Conservation (phyloP, 2,888 invertebrate species). For the Enchytraeus crypticus region DNA sequence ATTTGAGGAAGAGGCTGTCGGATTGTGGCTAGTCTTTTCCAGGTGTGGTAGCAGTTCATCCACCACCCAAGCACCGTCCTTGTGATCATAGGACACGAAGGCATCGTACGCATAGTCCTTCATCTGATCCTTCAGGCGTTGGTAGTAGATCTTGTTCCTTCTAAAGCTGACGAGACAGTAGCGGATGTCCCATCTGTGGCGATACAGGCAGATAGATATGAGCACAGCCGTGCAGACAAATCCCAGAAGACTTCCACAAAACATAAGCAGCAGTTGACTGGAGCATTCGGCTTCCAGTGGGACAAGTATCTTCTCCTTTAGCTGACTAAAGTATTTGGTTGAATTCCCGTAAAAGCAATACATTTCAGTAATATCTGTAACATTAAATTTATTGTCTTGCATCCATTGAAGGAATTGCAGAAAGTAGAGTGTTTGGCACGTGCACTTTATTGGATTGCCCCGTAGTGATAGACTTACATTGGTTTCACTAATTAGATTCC, state of each 20-base stretch:
- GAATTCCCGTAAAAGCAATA: background rate
- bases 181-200: constrained; percentile 7
- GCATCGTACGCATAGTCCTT: too few species aligned
- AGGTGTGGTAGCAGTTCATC: constrained; percentile 4
- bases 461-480: background rate
- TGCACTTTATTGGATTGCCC: background rate
- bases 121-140: too few species aligned
- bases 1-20: too few species aligned
- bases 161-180: background rate
- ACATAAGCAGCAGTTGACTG: background rate
- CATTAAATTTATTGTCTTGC: background rate
- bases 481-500: background rate
- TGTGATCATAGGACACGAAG: constrained; percentile 4
- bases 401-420: background rate
- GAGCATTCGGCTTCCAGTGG: background rate
- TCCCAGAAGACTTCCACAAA: background rate
- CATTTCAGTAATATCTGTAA: background rate
- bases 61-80: background rate
- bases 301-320: background rate
- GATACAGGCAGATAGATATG: background rate
- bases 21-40: too few species aligned
- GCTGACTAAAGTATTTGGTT: background rate
- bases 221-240: background rate
- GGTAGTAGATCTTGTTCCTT: too few species aligned
- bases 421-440: background rate